These are phyloP conservation scores for Mugil cephalus DNA, from an alignment of 2,113 vertebrate genomes.

Conservation along the genomic window DNA sequence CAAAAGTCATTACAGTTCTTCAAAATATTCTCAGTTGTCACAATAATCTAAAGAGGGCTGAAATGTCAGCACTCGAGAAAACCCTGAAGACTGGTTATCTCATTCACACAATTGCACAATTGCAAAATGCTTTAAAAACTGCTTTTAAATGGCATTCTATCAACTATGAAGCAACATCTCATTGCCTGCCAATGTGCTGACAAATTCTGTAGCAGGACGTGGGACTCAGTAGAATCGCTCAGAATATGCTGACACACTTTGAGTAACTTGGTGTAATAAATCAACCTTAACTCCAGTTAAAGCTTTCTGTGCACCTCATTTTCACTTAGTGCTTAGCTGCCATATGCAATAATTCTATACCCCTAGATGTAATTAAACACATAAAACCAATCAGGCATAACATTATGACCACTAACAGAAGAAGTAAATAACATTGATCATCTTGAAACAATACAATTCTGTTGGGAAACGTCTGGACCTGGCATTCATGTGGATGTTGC, in stretches of 20 bases:
- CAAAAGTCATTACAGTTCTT: neutral
- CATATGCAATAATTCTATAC: too few relatives aligned
- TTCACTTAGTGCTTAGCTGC: too few relatives aligned
- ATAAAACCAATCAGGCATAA: too few relatives aligned
- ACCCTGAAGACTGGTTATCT: neutral
- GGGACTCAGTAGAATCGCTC: neutral
- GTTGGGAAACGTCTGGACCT: too few relatives aligned
- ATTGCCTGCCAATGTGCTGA: neutral
- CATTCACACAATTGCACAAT: neutral
- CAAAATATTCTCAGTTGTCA: neutral
- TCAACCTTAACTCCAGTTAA: neutral
- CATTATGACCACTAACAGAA: too few relatives aligned
- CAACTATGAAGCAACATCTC: constrained; percentile 8
- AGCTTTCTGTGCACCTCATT: constrained; percentile 1
- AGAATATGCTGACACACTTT: constrained; percentile 17
- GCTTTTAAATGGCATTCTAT: neutral
- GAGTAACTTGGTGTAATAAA: constrained; percentile 7
- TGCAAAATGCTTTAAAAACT: neutral
- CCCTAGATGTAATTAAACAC: too few relatives aligned
- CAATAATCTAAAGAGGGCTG: neutral
- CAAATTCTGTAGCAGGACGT: neutral
- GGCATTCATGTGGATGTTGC: too few relatives aligned
- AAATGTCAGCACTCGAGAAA: neutral
- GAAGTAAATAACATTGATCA: too few relatives aligned
- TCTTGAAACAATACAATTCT: too few relatives aligned